Base-by-base conservation (phyloP, 2,888 invertebrate species). In the Peribatodes rhomboidaria region DNA sequence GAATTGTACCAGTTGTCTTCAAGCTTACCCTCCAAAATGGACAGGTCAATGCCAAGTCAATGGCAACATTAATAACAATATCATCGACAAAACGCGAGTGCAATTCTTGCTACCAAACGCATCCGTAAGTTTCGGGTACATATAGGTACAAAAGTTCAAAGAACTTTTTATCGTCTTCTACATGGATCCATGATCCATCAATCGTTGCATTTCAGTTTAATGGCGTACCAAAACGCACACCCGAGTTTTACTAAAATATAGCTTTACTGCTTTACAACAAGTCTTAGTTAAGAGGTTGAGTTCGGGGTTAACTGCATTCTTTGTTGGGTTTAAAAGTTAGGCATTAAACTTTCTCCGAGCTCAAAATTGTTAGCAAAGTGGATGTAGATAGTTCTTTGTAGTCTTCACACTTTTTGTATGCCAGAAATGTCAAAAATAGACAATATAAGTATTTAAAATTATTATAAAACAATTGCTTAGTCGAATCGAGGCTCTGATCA, bases 151-250 rank as follows among this genome's bases (percentile, higher is more conserved):
- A 27, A 27, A 76, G 87, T 86, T 84, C 81, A 82, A 81, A 69
- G 80, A 84, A 79, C 86, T 84, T 84, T 87, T 87, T 86, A 87
- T 81, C 67, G 78, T 35, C 31, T 55, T 74, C 76, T 69, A 75
- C 78, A 81, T 27, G 27, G 27, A 27, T 27, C 27, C 27, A 27
- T 27, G 27, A 84, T 83, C 79, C 79, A 80, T 87, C 88, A 87
- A 85, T 85, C 85, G 85, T 78, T 86, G 77, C 81, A 82, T 82
- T 87, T 85, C 71, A 77, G 77, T 84, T 81, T 85, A 82, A 86
- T 77, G 73, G 78, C 81, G 73, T 73, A 68, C 69, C 76, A 71
- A 77, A 86, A 83, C 78, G 81, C 80, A 83, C 77, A 76, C 70
- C 65, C 65, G 56, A 61, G 69, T 54, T 68, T 68, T 67, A 54